A percentile compares a stretch with the other conserved stretches of the same genome.
Evolutionary conservation across 2,888 invertebrate species (phyloP).

Genomic region (Lycaena phlaeas): DNA sequence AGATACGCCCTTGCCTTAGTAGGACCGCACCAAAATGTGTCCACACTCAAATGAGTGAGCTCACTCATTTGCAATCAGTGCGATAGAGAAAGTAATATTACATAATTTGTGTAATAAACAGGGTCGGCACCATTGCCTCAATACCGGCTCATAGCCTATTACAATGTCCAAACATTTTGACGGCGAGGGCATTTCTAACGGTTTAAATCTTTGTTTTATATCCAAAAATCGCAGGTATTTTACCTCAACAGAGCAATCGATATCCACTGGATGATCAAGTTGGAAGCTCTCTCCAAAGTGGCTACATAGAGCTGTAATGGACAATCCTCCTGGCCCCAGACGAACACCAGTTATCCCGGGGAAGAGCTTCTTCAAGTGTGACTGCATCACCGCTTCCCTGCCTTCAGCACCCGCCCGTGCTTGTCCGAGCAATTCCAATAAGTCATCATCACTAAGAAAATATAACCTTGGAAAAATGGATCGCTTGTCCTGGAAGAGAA

Average conservation of each 20-base stretch:
- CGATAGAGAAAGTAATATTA: no score
- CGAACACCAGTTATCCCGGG: constrained; percentile 88
- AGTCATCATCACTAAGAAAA: constrained; percentile 97
- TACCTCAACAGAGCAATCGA: constrained; percentile 86
- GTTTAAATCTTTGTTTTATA: no score
- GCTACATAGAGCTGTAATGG: constrained; percentile 81
- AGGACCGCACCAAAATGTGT: no score
- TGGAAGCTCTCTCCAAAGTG: constrained; percentile 82
- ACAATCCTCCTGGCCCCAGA: constrained; percentile 69
- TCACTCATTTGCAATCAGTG: no score
- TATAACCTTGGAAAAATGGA: constrained; percentile 95
- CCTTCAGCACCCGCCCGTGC: constrained; percentile 79
- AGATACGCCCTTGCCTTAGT: no score
- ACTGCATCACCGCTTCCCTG: constrained; percentile 87
- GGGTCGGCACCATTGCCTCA: no score
- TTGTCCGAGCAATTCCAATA: constrained; percentile 95
- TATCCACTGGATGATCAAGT: constrained; percentile 77
- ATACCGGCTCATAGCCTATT: no score
- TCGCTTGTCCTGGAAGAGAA: constrained; percentile 84
- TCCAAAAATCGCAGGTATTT: no score
- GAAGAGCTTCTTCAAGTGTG: constrained; percentile 96
- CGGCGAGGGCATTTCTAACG: no score
- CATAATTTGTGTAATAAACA: no score
- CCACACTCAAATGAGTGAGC: no score
- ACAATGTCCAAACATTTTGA: no score